Evolutionary conservation across 2,888 invertebrate species (phyloP).

Genomic region (Halocaridina rubra): DNA sequence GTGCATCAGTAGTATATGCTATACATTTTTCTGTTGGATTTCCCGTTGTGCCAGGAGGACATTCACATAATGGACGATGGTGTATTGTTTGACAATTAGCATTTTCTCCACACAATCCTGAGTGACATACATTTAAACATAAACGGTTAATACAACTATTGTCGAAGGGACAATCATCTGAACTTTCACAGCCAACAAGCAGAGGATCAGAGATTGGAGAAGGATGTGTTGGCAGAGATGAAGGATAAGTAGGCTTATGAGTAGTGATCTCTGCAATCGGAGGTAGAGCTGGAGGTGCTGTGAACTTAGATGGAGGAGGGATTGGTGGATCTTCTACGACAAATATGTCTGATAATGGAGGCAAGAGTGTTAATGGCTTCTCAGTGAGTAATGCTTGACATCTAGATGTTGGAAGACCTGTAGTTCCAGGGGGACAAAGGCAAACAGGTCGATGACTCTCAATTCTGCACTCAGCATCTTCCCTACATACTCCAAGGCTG

Average conservation of each 20-base stretch:
- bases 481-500: slow-evolving; percentile 69
- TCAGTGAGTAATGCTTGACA: slow-evolving; percentile 75
- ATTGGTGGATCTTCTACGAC: slow-evolving; percentile 66
- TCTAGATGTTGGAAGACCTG: slow-evolving; percentile 72
- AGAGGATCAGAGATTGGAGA: slow-evolving; percentile 64
- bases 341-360: slow-evolving; percentile 69
- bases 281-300: not conserved
- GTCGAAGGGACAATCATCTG: slow-evolving; percentile 53
- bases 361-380: not conserved
- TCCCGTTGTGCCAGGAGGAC: slow-evolving; percentile 80
- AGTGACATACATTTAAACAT: slow-evolving; percentile 58
- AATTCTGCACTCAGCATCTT: slow-evolving; percentile 50
- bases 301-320: slow-evolving; percentile 2
- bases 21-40: slow-evolving; percentile 73
- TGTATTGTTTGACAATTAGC: slow-evolving; percentile 76
- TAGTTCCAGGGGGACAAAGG: slow-evolving; percentile 76
- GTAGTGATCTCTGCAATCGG: not conserved
- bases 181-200: slow-evolving; percentile 49
- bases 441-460: slow-evolving; percentile 72
- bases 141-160: slow-evolving; percentile 57
- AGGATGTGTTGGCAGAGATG: slow-evolving; percentile 59
- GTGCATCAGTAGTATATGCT: slow-evolving; percentile 42
- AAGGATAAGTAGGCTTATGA: not conserved
- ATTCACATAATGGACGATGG: slow-evolving; percentile 85
- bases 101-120: slow-evolving; percentile 77